phyloP scores from a whole-genome alignment of 2,797 vertebrate species.

The Trichosurus vulpecula region DNA sequence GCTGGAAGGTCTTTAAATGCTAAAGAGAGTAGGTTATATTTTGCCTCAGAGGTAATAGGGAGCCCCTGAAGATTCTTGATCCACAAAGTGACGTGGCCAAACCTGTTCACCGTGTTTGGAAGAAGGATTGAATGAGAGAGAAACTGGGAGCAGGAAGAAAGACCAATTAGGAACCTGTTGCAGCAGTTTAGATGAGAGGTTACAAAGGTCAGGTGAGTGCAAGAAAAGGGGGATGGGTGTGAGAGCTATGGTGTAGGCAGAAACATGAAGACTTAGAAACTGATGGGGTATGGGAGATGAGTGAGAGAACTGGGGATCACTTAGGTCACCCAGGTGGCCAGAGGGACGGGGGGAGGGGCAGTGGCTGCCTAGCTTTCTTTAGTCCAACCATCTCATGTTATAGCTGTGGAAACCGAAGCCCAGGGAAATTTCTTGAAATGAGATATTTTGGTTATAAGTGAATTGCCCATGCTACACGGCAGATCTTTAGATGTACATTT shows the following conservation, averaged over 20 bases:
- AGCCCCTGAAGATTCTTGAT: neutral
- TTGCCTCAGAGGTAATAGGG: neutral
- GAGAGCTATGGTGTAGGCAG: neutral
- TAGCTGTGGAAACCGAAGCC: constrained; percentile 16
- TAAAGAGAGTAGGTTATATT: neutral
- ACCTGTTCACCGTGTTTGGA: neutral
- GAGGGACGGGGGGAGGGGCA: neutral
- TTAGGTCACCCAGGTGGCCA: neutral
- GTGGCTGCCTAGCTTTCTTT: neutral
- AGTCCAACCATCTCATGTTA: neutral
- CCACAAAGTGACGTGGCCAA: neutral
- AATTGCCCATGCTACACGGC: neutral
- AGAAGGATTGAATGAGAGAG: neutral
- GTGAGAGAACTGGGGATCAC: neutral
- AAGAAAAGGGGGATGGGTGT: neutral
- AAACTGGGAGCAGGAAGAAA: neutral
- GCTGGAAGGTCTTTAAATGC: neutral
- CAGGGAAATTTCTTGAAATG: neutral
- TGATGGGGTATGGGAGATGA: neutral
- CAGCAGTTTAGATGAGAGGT: neutral
- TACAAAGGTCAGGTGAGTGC: neutral
- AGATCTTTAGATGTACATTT: neutral
- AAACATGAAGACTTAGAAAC: neutral
- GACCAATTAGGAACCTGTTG: neutral
- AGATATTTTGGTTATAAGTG: constrained; percentile 34